Evolutionary conservation across 2,797 vertebrate species (phyloP).

Genomic region (Syngnathus rostellatus): DNA sequence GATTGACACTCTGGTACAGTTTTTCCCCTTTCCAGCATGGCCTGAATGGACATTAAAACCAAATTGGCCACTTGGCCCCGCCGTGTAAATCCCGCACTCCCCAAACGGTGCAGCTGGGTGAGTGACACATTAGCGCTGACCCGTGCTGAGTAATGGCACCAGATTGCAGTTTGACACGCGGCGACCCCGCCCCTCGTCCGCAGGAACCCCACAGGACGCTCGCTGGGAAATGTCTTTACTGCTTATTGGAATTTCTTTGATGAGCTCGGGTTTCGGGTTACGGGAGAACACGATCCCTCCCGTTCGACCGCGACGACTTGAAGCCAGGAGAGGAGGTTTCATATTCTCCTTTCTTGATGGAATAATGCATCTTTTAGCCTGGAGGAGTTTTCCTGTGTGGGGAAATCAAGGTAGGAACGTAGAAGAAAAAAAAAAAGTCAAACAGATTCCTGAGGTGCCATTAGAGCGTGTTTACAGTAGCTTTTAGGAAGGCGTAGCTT

Average conservation of each 20-base stretch:
- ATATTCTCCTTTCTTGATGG: neutral
- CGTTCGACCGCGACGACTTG: neutral
- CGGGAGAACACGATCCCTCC: conserved; percentile 45
- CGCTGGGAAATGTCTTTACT: conserved; percentile 63
- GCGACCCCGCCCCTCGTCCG: conserved; percentile 57
- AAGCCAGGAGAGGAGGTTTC: neutral
- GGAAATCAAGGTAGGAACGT: conserved; percentile 14
- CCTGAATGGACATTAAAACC: neutral
- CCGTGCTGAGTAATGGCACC: conserved; percentile 62
- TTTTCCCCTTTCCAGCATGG: neutral
- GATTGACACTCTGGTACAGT: neutral
- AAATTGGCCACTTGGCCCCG: neutral
- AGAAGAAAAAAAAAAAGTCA: conserved; percentile 48
- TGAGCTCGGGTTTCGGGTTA: conserved; percentile 56
- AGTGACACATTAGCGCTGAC: conserved; percentile 57
- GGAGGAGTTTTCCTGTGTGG: neutral
- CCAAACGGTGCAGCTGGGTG: conserved; percentile 55
- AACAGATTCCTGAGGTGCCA: conserved; percentile 54
- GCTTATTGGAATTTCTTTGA: conserved; percentile 69
- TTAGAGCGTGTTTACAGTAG: conserved; percentile 66
- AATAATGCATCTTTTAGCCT: neutral
- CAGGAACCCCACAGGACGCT: conserved; percentile 52
- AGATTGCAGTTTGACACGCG: conserved; percentile 55
- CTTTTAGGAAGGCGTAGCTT: conserved; percentile 41
- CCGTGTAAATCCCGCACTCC: neutral